A percentile compares a stretch with the other conserved stretches of the same genome.
Conservation (phyloP, 2,113 vertebrate species). For the Oostethus manadensis region DNA sequence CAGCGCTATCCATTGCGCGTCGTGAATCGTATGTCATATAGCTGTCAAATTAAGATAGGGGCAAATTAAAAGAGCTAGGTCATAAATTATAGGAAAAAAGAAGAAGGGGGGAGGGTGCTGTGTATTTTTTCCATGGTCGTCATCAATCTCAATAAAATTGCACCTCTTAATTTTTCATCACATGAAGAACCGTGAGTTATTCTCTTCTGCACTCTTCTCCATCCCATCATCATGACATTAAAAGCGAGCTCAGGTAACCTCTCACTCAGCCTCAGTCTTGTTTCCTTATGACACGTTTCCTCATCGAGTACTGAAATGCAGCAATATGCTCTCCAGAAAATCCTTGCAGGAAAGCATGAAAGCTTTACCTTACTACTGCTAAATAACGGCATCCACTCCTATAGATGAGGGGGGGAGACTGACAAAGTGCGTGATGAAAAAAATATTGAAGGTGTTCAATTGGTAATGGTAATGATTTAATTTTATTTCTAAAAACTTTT, state of each 20-base stretch:
- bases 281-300: slow-evolving; percentile 34
- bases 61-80: slow-evolving; percentile 61
- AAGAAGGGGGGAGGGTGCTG: slow-evolving; percentile 15
- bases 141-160: slow-evolving; percentile 60
- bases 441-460: no score
- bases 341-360: neutral
- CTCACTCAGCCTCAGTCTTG: slow-evolving; percentile 10
- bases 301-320: slow-evolving; percentile 17
- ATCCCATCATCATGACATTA: slow-evolving; percentile 16
- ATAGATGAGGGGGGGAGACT: no score
- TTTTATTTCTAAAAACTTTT: no score
- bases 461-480: no score
- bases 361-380: no score
- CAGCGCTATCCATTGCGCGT: slow-evolving; percentile 49
- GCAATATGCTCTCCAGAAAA: neutral
- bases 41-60: slow-evolving; percentile 61
- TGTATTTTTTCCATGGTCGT: slow-evolving; percentile 58
- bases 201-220: slow-evolving; percentile 29
- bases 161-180: slow-evolving; percentile 31
- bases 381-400: no score
- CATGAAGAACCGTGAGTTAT: slow-evolving; percentile 21
- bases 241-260: slow-evolving; percentile 24
- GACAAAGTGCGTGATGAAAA: no score
- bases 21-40: slow-evolving; percentile 51
- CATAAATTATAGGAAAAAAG: slow-evolving; percentile 63